Base-by-base conservation (phyloP, 2,797 vertebrate genomes). In the Nasua narica region DNA sequence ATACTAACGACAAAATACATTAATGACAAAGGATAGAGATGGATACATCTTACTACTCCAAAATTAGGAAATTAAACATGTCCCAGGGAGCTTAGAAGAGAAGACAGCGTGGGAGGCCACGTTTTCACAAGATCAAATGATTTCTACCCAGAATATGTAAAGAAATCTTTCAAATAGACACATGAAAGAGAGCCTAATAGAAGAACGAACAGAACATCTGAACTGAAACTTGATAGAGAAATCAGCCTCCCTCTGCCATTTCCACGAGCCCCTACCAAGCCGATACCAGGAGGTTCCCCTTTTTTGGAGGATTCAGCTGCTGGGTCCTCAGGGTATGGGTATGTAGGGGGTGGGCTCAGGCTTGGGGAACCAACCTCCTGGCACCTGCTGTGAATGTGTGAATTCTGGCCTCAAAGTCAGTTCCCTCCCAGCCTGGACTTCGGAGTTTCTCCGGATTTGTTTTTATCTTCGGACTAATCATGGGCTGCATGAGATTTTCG, bases 41-140 rank as follows among this genome's bases (percentile, higher is more conserved):
- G 52, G 35, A 76, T 81, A 90, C 27, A 76, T 67, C n/a, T 94
- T 40, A 60, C 54, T 54, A 79, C 32, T 56, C 35, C 48, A 87
- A 96, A 92, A 90, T 85, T 96, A 86, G 50, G 19, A 81, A 70
- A 60, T 56, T n/a, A n/a, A 88, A 43, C 27, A 35, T 77, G 60
- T 10, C 27, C 50, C 40, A 19, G 8, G 65, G 16, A 85, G 88
- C 37, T 81, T 14, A 87, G 35, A 84, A 70, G 74, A 77, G 48
- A 94, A 78, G 29, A 25, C 58, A 14, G 74, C 79, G 23, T 37
- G 46, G 25, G 21, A 90, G 25, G 3, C 21, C 27, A 21, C 48
- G 25, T 92, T 94, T 84, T 52, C 7, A 21, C 65, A 67, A 67
- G n/a, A 67, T 35, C n/a, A 35, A 92, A 46, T 37, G 14, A 46